Base-by-base conservation (phyloP, 2,797 vertebrate species). In the Anabas testudineus region DNA sequence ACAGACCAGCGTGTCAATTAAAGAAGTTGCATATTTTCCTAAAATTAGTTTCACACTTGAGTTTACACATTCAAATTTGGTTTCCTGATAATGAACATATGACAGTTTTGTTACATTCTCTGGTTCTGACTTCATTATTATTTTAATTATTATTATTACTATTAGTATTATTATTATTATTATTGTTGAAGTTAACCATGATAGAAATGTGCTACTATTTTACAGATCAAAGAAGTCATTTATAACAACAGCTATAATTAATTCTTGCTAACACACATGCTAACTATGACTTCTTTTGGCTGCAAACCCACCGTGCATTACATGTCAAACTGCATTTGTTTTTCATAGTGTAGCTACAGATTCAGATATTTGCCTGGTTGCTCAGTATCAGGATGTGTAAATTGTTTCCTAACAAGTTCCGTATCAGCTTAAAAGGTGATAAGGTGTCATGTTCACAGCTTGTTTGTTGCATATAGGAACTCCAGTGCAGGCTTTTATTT, bases 1-100 rank as follows among this genome's bases (percentile, higher is more conserved):
- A 66, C 65, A 67, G 47, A 61, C 60, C 36, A 21, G 58, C 14
- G 36, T 48, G 46, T 59, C 54, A 49, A 58, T 37, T 15, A 18
- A 21, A 60, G 46, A 73, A 22, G 48, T n/a, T 28, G 37, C 15
- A 47, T 46, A 28, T 65, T 37, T 30, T 24, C 24, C 22, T 12
- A 34, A 45, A 66, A 76, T 66, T 60, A 65, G 34, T 70, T 28
- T 48, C 22, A 7, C 22, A 32, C 12, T 48, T 46, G n/a, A 58
- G 54, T 55, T 48, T 34, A 36, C 19, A 2, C 30, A 37, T 41
- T 67, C 32, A 46, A 22, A 41, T 3, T 22, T 19, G 7, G 58
- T 24, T 19, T 51, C 8, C 39, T 52, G 6, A 22, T 42, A 32
- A 21, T 19, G 3, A 49, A 49, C 7, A 21, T 36, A 16, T 37